Conservation (phyloP, 2,888 invertebrate genomes). For the Drosophila histrio region DNA sequence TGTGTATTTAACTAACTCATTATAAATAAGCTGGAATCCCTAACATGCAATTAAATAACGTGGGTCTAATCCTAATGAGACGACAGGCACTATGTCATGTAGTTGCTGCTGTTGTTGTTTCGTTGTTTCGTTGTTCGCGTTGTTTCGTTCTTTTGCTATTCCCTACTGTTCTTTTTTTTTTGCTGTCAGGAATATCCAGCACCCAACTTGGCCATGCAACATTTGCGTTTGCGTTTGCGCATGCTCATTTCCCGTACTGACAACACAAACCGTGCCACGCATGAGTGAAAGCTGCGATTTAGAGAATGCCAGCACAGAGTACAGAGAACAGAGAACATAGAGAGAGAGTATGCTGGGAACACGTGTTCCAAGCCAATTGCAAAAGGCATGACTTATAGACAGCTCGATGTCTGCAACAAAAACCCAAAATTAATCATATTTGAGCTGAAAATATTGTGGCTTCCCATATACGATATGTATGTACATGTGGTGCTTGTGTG, state of each 20-base stretch:
- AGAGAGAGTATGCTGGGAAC: constrained; percentile 39
- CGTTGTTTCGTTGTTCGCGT: constrained; percentile 20
- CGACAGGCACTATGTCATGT: constrained; percentile 80
- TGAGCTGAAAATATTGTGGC: constrained; percentile 60
- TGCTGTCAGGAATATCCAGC: constrained; percentile 28
- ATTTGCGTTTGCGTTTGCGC: constrained; percentile 69
- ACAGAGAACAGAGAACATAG: neutral
- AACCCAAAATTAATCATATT: constrained; percentile 72
- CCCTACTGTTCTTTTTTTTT: no score
- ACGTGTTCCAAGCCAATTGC: constrained; percentile 75
- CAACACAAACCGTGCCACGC: constrained; percentile 49
- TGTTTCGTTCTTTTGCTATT: constrained; percentile 40
- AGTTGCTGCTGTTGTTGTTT: constrained; percentile 36
- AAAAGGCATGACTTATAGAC: constrained; percentile 58
- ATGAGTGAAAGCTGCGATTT: constrained; percentile 80
- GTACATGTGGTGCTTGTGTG: constrained; percentile 37
- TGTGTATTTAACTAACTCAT: constrained; percentile 80
- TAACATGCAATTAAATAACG: constrained; percentile 80
- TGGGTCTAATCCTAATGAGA: constrained; percentile 80
- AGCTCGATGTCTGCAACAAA: constrained; percentile 42
- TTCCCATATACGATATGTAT: no score
- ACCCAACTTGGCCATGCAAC: constrained; percentile 71
- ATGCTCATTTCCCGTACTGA: constrained; percentile 61
- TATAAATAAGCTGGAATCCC: constrained; percentile 79
- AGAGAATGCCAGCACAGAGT: constrained; percentile 33